Evolutionary conservation across 2,113 vertebrate species (phyloP), one percentile per base, ranked within the genome.

Genomic region (Caranx melampygus): DNA sequence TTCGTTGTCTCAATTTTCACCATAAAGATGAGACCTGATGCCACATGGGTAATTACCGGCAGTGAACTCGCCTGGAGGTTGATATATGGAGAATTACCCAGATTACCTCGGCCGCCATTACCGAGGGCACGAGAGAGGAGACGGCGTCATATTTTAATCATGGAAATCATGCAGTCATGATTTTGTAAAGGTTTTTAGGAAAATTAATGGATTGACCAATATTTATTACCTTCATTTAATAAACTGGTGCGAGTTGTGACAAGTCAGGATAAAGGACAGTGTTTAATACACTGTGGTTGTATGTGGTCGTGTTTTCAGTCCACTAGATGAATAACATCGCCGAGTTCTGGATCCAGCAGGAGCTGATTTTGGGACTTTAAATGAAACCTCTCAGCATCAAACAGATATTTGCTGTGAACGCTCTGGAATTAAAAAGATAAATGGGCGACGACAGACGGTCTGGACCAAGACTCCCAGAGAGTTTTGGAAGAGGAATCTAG

Each of bases 1-100:
- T 20, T 79, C 31, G 21, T 79, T 58, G 78, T 84, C 84, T 77
- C 72, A 6, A 10, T 78, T 57, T 73, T 87, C 81, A 72, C 67
- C 49, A 11, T 34, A 1, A 68, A 77, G 88, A 90, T 70, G 85
- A 85, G 90, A 78, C 75, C 73, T 62, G 79, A 76, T 81, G 81
- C 78, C 82, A 74, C 79, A 54, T 75, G 78, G 68, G 83, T 35
- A 78, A 84, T 86, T 86, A 72, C 62, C 45, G 71, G 83, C 68
- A 45, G 52, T 75, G 74, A 83, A 75, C 67, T 75, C 58, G 80
- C 44, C 73, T 2, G 57, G 4, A 4, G 54, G 57, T 18, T 86
- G 85, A 86, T 80, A n/a, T 26, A 84, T 61, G 78, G 69, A 45
- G 82, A 76, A 57, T 87, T 76, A 89, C 73, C 69, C 64, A 40